Base-by-base conservation (phyloP, 2,113 vertebrate species). In the Oophaga pumilio region DNA sequence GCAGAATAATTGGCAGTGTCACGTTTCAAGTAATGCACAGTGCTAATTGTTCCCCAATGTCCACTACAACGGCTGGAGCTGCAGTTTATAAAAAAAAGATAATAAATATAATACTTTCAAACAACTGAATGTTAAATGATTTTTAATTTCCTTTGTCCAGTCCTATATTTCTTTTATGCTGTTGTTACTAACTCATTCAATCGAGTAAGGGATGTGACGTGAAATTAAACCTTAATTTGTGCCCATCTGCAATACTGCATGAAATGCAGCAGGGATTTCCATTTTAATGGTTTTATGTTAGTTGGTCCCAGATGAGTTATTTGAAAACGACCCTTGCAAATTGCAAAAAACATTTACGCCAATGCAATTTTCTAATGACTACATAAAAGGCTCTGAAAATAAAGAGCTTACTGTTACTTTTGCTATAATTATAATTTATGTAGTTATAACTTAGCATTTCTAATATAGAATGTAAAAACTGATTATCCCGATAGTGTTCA, bases 11-110 rank as follows among this genome's bases (percentile, higher is more conserved):
- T 62, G 57, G 15, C 57, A 64, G 33, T 62, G 59, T 62, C 18
- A 81, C 13, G 18, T 62, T 81, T 62, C 28, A 64, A 43, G 59
- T 66, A 66, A 82, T 24, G 33, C 28, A 43, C 60, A 15, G 18
- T 66, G 62, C 43, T 82, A 50, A 82, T 82, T 66, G 18, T 66
- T 82, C 80, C 80, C 80, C 22, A 8, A 82, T n/a, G 80, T 82
- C 80, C 80, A 82, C 15, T 66, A 66, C 43, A 49, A 22, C 33
- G 15, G 28, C 33, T n/a, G 43, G 64, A 82, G 60, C 60, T 17
- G 20, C n/a, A 22, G 11, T 59, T 56, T 79, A 79, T 82, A 66
- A 82, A 66, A n/a, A 66, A 81, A 33, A 11, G 69, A 49, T 82
- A 82, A 82, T 68, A 82, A 82, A 53, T n/a, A 68, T 28, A 56